Evolutionary conservation across 2,888 invertebrate species (phyloP).

Genomic region (Latrodectus elegans): DNA sequence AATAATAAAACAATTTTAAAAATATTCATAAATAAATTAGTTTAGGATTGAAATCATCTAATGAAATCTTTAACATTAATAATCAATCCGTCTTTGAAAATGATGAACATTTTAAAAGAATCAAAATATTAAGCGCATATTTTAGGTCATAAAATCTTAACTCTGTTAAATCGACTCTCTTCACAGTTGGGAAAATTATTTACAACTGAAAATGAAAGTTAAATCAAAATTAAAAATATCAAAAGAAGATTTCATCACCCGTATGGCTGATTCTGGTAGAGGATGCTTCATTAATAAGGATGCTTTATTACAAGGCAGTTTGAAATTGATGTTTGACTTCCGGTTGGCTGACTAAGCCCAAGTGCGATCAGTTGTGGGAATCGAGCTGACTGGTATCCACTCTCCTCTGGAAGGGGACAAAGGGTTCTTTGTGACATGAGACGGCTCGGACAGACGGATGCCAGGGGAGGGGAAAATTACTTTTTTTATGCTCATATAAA

Average conservation of each 20-base stretch:
- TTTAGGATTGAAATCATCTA: too few species aligned
- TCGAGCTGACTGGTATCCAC: neutral
- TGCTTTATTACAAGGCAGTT: constrained; percentile 40
- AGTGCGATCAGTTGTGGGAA: constrained; percentile 29
- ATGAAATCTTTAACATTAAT: too few species aligned
- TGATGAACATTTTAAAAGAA: too few species aligned
- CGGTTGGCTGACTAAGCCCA: constrained; percentile 23
- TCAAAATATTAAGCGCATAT: too few species aligned
- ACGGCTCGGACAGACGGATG: too few species aligned
- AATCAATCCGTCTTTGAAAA: too few species aligned
- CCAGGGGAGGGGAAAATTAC: constrained; percentile 11
- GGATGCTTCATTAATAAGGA: constrained; percentile 63
- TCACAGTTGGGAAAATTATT: too few species aligned
- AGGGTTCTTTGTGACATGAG: constrained; percentile 16
- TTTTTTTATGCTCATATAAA: neutral
- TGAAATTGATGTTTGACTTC: constrained; percentile 51
- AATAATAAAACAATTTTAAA: too few species aligned
- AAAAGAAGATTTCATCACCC: constrained; percentile 10
- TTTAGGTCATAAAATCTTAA: too few species aligned
- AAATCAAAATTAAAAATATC: constrained; percentile 5
- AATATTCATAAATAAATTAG: too few species aligned
- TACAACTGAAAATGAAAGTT: neutral
- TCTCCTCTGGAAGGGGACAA: constrained; percentile 5
- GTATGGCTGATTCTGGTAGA: constrained; percentile 23
- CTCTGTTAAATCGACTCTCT: too few species aligned